Conservation (phyloP, 2,888 invertebrate genomes). For the Drosophila crucigera region DNA sequence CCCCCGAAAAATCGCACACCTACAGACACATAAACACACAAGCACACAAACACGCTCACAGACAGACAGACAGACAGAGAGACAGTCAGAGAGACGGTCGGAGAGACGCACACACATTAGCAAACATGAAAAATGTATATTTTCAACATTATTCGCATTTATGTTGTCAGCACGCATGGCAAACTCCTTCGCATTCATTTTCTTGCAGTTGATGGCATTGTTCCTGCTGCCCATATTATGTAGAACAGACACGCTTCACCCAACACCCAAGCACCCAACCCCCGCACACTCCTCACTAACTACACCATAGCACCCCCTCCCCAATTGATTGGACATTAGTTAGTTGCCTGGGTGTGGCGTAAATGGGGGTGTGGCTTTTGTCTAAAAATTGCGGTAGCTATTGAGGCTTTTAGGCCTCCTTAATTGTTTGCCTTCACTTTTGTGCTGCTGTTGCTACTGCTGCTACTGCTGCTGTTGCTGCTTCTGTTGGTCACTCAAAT, state of each 20-base stretch:
- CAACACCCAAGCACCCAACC: neutral
- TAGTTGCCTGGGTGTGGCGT: slow-evolving; percentile 39
- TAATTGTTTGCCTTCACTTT: slow-evolving; percentile 72
- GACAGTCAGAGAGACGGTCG: slow-evolving; percentile 3
- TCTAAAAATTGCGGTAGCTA: slow-evolving; percentile 45
- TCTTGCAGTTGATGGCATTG: slow-evolving; percentile 46
- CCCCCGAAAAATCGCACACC: neutral
- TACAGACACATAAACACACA: slow-evolving; percentile 21
- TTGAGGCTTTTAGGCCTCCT: slow-evolving; percentile 68
- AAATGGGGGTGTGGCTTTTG: slow-evolving; percentile 38
- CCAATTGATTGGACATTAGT: slow-evolving; percentile 29
- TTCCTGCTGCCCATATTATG: slow-evolving; percentile 25
- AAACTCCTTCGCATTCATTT: slow-evolving; percentile 48
- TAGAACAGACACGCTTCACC: slow-evolving; percentile 35
- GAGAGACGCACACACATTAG: slow-evolving; percentile 46
- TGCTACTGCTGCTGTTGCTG: slow-evolving; percentile 1
- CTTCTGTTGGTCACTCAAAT: slow-evolving; percentile 23
- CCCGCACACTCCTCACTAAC: neutral
- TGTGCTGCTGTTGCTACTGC: neutral
- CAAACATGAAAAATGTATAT: slow-evolving; percentile 64
- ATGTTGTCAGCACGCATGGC: slow-evolving; percentile 68
- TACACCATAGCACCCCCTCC: too few relatives aligned
- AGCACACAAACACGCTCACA: slow-evolving; percentile 2
- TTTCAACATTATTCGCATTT: slow-evolving; percentile 71
- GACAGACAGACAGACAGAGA: slow-evolving; percentile 24